phyloP scores from a whole-genome alignment of 2,888 invertebrate species.

The Drosophila pullipes region DNA sequence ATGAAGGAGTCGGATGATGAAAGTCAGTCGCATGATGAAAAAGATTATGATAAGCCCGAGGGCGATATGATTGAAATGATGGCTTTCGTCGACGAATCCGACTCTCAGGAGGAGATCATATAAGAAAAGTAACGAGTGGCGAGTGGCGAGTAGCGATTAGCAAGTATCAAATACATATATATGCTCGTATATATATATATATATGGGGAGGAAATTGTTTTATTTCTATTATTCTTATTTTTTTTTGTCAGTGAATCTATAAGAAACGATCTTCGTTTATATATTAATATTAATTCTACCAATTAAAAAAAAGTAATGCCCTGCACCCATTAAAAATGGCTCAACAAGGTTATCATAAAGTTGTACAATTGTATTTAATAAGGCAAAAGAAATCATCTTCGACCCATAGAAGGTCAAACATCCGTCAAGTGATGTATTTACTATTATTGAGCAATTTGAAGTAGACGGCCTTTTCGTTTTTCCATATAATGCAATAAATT shows the following conservation, averaged over 20 bases:
- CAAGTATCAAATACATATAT: constrained; percentile 5
- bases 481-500: background rate
- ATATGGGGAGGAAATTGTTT: constrained; percentile 4
- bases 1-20: constrained; percentile 68
- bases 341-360: background rate
- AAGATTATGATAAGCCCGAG: constrained; percentile 37
- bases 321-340: background rate
- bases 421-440: background rate
- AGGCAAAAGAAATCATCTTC: background rate
- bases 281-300: background rate
- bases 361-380: background rate
- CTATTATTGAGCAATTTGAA: background rate
- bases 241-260: constrained; percentile 2
- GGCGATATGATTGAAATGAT: constrained; percentile 11
- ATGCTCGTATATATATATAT: background rate
- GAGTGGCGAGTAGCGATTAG: background rate
- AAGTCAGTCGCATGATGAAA: constrained; percentile 45
- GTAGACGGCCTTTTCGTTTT: background rate
- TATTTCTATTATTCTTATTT: background rate
- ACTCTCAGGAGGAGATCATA: constrained; percentile 36
- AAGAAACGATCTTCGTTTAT: background rate
- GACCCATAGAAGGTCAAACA: background rate
- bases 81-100: constrained; percentile 31
- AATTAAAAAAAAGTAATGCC: background rate
- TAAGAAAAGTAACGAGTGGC: constrained; percentile 26